Evolutionary conservation across 2,888 invertebrate species (phyloP), one percentile per base, ranked within the genome.

Genomic region (Cecidostiba fungosa): DNA sequence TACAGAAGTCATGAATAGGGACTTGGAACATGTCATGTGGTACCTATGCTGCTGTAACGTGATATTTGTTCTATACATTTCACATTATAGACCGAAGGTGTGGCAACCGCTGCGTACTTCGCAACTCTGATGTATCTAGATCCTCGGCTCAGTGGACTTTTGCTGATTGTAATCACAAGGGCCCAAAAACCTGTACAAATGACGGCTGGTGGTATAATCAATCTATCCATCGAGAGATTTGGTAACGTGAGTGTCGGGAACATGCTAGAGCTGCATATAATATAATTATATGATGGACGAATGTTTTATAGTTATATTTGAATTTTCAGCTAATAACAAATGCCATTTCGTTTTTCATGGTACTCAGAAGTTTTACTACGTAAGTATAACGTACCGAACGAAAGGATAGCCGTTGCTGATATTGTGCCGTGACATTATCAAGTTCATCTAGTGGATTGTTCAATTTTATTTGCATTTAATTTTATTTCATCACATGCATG

Each of bases 191-290:
- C 80, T 6, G 72, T 73, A 8, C 36, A 54, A 1, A 50, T 80
- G 6, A 72, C 36, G 1, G 80, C 80, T 8, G 80, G 50, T 14
- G 72, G 80, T 0, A 8, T 72, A 3, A 16, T 80, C 12, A 19
- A 19, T 0, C 12, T 73, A 39, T 80, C 72, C 0, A 36, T 80
- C 8, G 80, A 80, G 29, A 47, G 26, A 5, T 80, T 80, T 10
- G 80, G 8, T 14, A 32, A 16, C n/a, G 19, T 59, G 23, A 59
- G 54, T 10, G n/a, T 59, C 6, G 1, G n/a, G 4, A n/a, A 59
- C n/a, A n/a, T 12, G 8, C 32, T 6, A 36, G 0, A 36, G 0
- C 0, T 36, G 5, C 4, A 6, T 6, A 36, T 36, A 32, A 32
- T 32, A 36, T 36, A 36, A 5, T 10, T 43, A 12, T 19, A 19